Conservation (phyloP, 1,140 invertebrate genomes). For the Hypsibius dujardini region DNA sequence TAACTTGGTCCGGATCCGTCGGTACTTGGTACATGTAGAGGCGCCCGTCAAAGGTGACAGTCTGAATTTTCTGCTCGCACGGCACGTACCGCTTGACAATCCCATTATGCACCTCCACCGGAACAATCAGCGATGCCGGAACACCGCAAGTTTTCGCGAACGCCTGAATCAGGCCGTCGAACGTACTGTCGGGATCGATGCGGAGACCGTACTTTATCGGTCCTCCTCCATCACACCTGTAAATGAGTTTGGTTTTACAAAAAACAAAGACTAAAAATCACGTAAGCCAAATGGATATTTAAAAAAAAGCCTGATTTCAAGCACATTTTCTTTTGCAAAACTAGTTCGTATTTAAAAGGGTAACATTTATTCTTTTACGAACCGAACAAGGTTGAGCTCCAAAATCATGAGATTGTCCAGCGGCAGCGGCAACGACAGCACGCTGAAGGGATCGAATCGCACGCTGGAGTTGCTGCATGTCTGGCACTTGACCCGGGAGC, state of each 20-base stretch:
- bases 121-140: neutral
- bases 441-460: slow-evolving; percentile 70
- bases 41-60: neutral
- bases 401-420: slow-evolving; percentile 54
- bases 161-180: neutral
- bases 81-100: neutral
- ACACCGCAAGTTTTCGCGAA: neutral
- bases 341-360: no score
- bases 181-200: slow-evolving; percentile 4
- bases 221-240: neutral
- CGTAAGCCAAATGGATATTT: no score
- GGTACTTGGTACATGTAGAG: slow-evolving; percentile 4
- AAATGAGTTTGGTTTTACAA: no score
- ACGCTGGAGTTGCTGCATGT: slow-evolving; percentile 59
- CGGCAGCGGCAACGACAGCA: slow-evolving; percentile 63
- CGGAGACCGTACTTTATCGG: slow-evolving; percentile 9
- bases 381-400: slow-evolving; percentile 43
- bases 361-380: no score
- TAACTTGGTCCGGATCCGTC: neutral
- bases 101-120: neutral
- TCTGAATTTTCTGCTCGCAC: neutral
- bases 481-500: slow-evolving; percentile 56
- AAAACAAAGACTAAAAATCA: no score
- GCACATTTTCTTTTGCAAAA: no score
- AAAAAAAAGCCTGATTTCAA: no score